Base-by-base conservation (phyloP, 2,797 vertebrate genomes). In the Xerus rutilus region DNA sequence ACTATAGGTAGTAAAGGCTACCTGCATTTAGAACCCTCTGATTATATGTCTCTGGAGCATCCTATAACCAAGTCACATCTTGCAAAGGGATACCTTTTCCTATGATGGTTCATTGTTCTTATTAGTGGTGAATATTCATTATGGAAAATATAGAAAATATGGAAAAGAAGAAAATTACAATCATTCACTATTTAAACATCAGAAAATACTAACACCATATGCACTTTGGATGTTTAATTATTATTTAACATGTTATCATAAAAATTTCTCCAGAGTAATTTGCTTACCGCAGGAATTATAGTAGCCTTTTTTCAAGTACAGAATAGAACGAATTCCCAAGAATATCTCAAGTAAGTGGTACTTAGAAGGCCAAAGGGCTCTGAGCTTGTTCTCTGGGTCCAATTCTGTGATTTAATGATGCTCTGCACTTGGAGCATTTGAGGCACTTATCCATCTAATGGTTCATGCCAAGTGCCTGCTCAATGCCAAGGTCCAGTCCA, bases 161-260 rank as follows among this genome's bases (percentile, higher is more conserved):
- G 79, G 18, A 81, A 57, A 67, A 49, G 47, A 72, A 73, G 35
- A 89, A 52, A 82, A 76, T n/a, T 39, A 69, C 0, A 78, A 39
- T 17, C 45, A 86, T 20, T 43, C 20, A 18, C 76, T 74, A 70
- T 21, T 12, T 92, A 77, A 93, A 78, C 5, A 90, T 32, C 83
- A 47, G 89, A 83, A 23, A 28, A 86, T 7, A 79, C n/a, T 65
- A 39, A 86, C 5, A 13, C 14, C 83, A 64, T 7, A 35, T 15
- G 13, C 23, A 65, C 84, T 91, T 30, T 62, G 54, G 25, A 64
- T 35, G 35, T 59, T 86, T 94, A 54, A 67, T 79, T 89, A 67
- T 86, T 81, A 62, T 79, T 81, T 59, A 92, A 52, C 12, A 49
- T 87, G 57, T 93, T 77, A 82, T 52, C 65, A 79, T 52, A 82